A percentile compares a stretch with the other conserved stretches of the same genome.
phyloP scores from a whole-genome alignment of 1,140 invertebrate genomes.

The Paracyclopina nana region DNA sequence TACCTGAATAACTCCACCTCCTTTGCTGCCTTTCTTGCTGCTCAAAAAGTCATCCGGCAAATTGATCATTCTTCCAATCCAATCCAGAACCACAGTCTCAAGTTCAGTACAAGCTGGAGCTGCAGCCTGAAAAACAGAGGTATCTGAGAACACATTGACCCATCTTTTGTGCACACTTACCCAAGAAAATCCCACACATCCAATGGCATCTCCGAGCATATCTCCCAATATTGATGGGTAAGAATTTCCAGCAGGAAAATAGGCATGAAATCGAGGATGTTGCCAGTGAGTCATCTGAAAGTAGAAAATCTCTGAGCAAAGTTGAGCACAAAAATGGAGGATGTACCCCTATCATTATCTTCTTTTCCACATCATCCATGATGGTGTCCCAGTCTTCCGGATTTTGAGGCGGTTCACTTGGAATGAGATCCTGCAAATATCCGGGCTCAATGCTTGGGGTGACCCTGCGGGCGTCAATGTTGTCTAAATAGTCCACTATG shows the following conservation, averaged over 20 bases:
- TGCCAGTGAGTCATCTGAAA: conserved; percentile 86
- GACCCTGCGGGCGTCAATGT: conserved; percentile 52
- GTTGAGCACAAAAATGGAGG: background rate
- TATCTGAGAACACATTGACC: no score
- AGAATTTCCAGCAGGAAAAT: conserved; percentile 93
- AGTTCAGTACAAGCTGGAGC: conserved; percentile 93
- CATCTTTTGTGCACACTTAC: conserved; percentile 33
- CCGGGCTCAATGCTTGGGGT: conserved; percentile 54
- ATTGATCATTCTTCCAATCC: conserved; percentile 73
- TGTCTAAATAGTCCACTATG: conserved; percentile 84
- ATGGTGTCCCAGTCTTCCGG: conserved; percentile 77
- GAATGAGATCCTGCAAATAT: conserved; percentile 63
- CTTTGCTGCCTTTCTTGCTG: conserved; percentile 54
- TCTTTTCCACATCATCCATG: conserved; percentile 78
- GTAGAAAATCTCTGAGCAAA: background rate
- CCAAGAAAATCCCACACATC: conserved; percentile 97
- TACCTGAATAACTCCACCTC: conserved; percentile 77
- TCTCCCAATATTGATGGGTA: conserved; percentile 95
- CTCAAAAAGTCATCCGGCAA: conserved; percentile 67
- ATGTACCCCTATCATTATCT: conserved; percentile 87
- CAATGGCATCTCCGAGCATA: conserved; percentile 85
- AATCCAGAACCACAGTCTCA: conserved; percentile 89
- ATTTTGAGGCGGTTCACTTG: conserved; percentile 57
- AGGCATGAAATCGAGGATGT: conserved; percentile 95
- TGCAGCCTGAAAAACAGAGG: conserved; percentile 45